These are phyloP conservation scores for Lymantria monacha DNA, from an alignment of 2,888 invertebrate species.

Conservation along the genomic window DNA sequence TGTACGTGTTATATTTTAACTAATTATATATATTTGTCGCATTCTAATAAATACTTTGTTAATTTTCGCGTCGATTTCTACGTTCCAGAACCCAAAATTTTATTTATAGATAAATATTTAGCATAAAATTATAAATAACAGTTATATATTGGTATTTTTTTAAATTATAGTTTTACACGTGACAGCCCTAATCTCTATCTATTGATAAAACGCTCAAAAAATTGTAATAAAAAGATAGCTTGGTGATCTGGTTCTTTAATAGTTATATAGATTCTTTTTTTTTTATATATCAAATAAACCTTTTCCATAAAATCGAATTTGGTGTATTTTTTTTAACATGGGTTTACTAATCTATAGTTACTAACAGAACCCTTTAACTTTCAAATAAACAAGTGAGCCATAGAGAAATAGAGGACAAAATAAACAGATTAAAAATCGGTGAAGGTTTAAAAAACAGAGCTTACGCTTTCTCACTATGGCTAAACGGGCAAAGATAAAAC, in stretches of 20 bases:
- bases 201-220: constrained; percentile 35
- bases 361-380: constrained; percentile 56
- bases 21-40: neutral
- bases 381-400: constrained; percentile 38
- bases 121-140: neutral
- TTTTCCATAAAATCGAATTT: constrained; percentile 78
- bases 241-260: constrained; percentile 75
- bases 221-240: constrained; percentile 45
- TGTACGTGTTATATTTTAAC: constrained; percentile 15
- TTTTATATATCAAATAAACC: constrained; percentile 78
- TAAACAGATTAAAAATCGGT: constrained; percentile 45
- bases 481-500: constrained; percentile 51
- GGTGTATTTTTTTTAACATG: constrained; percentile 83
- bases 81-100: neutral
- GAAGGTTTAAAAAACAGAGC: constrained; percentile 59
- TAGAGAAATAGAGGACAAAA: constrained; percentile 38
- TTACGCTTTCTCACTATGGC: constrained; percentile 67
- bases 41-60: neutral
- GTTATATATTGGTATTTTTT: neutral
- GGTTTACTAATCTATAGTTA: constrained; percentile 75
- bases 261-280: constrained; percentile 59
- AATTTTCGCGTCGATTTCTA: neutral
- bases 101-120: neutral
- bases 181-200: constrained; percentile 25
- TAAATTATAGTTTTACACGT: constrained; percentile 19